Conservation (phyloP, 2,113 vertebrate genomes). For the Microtus richardsoni region DNA sequence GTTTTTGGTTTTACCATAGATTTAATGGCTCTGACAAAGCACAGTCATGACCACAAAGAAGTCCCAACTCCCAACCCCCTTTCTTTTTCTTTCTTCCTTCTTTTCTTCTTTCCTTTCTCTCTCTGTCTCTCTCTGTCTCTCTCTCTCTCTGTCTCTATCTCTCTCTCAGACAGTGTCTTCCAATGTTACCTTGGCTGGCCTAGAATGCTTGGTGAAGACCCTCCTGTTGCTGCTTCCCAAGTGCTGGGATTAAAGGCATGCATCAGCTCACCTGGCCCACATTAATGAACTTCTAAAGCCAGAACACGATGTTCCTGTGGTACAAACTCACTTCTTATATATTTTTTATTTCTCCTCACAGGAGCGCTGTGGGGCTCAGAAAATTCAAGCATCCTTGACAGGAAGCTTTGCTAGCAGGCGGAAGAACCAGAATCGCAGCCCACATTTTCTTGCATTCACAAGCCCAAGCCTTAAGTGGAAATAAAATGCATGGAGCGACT, state of each 20-base stretch:
- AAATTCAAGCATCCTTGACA: not conserved
- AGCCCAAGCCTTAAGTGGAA: not conserved
- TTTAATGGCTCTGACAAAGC: not conserved
- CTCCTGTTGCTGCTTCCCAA: not conserved
- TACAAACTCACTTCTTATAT: not conserved
- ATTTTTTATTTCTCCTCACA: not conserved
- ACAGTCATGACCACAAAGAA: not conserved
- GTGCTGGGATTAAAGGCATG: not conserved
- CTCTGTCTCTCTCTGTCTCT: not conserved
- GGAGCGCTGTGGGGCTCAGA: not conserved
- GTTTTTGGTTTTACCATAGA: not conserved
- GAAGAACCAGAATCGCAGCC: not conserved
- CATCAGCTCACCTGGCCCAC: not conserved
- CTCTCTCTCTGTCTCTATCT: rapidly evolving
- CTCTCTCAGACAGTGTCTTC: not conserved
- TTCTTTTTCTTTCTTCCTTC: not conserved
- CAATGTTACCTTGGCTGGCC: not conserved
- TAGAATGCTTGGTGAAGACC: not conserved
- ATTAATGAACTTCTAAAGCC: not conserved
- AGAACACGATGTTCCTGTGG: not conserved
- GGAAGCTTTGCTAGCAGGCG: not conserved
- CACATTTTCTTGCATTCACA: not conserved
- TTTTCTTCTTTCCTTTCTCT: rapidly evolving
- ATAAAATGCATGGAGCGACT: not conserved
- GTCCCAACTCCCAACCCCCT: not conserved